Conservation (phyloP, 1,140 invertebrate genomes). For the Colletes gigas region DNA sequence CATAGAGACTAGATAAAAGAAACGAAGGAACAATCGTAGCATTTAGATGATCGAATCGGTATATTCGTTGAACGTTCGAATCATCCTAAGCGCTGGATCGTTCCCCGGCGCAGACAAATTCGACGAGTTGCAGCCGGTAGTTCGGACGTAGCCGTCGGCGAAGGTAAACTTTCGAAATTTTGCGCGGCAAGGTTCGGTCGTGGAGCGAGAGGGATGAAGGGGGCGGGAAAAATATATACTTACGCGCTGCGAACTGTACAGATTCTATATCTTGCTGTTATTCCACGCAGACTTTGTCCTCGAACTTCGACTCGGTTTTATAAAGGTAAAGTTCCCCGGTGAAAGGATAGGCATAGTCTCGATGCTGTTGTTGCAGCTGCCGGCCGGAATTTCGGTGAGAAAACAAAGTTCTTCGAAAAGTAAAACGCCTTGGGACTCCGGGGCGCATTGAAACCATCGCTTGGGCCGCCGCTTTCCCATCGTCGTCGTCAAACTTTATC, state of each 20-base stretch:
- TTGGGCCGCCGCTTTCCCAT: conserved; percentile 11
- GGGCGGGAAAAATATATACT: conserved; percentile 12
- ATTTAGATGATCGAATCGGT: too few relatives aligned
- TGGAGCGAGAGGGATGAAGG: neutral
- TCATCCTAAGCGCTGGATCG: too few relatives aligned
- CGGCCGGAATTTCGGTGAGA: conserved; percentile 64
- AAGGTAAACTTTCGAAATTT: conserved; percentile 60
- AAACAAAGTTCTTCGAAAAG: conserved; percentile 67
- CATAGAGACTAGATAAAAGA: too few relatives aligned
- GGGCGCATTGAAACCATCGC: conserved; percentile 56
- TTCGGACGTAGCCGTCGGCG: conserved; percentile 28
- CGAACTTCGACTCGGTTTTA: conserved; percentile 56
- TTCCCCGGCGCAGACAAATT: too few relatives aligned
- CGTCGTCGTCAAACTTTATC: conserved; percentile 48
- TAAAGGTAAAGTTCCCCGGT: conserved; percentile 61
- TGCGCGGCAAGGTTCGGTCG: conserved; percentile 22
- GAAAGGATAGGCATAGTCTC: conserved; percentile 54
- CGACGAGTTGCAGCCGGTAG: too few relatives aligned
- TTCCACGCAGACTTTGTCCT: conserved; percentile 54
- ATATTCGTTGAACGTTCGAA: too few relatives aligned
- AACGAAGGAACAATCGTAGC: too few relatives aligned
- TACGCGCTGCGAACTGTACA: conserved; percentile 27
- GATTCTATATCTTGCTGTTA: conserved; percentile 57
- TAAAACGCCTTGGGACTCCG: conserved; percentile 58
- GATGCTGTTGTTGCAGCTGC: conserved; percentile 68